phyloP scores from a whole-genome alignment of 2,113 vertebrate genomes.

The Alligator sinensis region DNA sequence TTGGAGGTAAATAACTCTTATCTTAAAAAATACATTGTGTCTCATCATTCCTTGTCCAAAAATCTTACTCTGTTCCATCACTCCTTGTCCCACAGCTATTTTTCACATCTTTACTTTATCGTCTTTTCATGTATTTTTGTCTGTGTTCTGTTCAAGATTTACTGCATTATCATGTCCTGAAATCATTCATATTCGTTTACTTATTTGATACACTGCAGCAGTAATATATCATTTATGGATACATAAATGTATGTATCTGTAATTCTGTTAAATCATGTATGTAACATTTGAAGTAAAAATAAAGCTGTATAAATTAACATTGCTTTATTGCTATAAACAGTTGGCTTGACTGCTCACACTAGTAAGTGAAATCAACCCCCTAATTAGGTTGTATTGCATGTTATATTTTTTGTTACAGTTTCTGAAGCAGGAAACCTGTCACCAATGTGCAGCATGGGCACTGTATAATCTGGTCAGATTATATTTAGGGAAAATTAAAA shows the following conservation, averaged over 20 bases:
- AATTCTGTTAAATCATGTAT: neutral
- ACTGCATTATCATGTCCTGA: neutral
- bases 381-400: neutral
- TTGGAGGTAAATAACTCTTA: neutral
- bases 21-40: neutral
- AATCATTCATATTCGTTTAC: neutral
- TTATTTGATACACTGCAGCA: neutral
- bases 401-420: neutral
- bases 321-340: neutral
- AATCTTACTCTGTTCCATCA: no score
- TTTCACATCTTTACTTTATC: accelerated
- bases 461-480: neutral
- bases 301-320: neutral
- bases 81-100: neutral
- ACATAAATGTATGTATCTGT: neutral
- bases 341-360: neutral
- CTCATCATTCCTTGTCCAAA: neutral
- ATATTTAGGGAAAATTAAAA: neutral
- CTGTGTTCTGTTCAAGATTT: neutral
- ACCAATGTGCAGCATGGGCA: neutral
- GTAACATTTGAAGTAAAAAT: neutral
- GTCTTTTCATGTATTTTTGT: neutral
- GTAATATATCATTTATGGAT: neutral
- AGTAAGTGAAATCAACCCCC: neutral
- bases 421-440: neutral